Evolutionary conservation across 2,888 invertebrate species (phyloP).

Genomic region (Drosophila quasianomalipes): DNA sequence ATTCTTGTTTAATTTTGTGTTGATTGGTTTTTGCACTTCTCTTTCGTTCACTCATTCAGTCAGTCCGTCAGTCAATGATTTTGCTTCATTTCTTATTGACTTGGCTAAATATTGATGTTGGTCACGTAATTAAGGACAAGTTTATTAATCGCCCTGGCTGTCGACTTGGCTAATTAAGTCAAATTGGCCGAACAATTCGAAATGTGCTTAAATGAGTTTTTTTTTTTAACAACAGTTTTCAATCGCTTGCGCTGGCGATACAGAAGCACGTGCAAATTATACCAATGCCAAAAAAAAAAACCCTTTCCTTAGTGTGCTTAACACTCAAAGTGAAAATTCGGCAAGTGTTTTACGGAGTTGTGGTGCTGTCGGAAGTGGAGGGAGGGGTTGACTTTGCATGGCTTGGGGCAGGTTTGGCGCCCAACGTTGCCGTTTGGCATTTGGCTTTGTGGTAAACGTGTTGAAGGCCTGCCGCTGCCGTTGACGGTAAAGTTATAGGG

Average conservation of each 20-base stretch:
- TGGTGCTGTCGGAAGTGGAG: background rate
- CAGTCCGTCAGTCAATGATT: constrained; percentile 29
- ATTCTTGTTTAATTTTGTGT: constrained; percentile 66
- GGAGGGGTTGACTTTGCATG: background rate
- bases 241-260: constrained; percentile 10
- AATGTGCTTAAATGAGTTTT: constrained; percentile 49
- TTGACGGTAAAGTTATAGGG: constrained; percentile 48
- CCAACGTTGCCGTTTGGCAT: constrained; percentile 58
- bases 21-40: constrained; percentile 65
- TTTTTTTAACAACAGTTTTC: constrained; percentile 5
- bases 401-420: constrained; percentile 28
- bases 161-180: constrained; percentile 65
- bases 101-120: constrained; percentile 42
- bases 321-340: constrained; percentile 66
- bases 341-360: constrained; percentile 34
- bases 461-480: constrained; percentile 56
- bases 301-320: constrained; percentile 12
- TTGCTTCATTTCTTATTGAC: constrained; percentile 29
- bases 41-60: constrained; percentile 13
- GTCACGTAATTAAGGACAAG: constrained; percentile 74
- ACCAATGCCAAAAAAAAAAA: constrained; percentile 9
- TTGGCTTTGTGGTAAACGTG: constrained; percentile 71
- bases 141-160: constrained; percentile 67
- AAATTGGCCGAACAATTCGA: constrained; percentile 64
- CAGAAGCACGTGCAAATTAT: constrained; percentile 55